Conservation (phyloP, 2,113 vertebrate species). For the Seriola quinqueradiata region DNA sequence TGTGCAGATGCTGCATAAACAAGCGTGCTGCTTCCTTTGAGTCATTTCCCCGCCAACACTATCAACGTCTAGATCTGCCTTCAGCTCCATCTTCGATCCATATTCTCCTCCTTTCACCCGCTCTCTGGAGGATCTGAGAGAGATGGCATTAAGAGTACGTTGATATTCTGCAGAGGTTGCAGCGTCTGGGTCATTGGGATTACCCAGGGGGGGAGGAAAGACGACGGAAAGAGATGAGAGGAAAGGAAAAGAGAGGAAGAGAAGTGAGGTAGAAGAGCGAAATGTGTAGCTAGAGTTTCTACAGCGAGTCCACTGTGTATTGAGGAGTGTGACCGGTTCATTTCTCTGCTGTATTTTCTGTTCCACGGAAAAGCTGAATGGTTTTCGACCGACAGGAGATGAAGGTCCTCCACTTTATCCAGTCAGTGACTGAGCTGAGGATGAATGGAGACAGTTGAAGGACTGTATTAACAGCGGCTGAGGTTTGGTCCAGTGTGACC, state of each 20-base stretch:
- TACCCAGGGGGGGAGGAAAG: constrained; percentile 12
- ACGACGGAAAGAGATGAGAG: constrained; percentile 14
- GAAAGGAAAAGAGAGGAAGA: constrained; percentile 1
- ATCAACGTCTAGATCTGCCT: constrained; percentile 55
- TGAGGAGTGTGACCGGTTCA: constrained; percentile 45
- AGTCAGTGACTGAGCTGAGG: constrained; percentile 16
- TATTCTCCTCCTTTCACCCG: constrained; percentile 15
- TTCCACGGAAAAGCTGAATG: constrained; percentile 26
- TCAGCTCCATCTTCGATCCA: constrained; percentile 31
- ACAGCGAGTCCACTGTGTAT: constrained; percentile 44
- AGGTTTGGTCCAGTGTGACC: constrained; percentile 12
- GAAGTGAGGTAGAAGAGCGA: background rate
- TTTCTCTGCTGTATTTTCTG: constrained; percentile 51
- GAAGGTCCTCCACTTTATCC: constrained; percentile 17
- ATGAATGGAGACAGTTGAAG: constrained; percentile 17
- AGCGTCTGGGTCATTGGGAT: constrained; percentile 48
- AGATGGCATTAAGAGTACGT: constrained; percentile 37
- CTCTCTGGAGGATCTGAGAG: constrained; percentile 49
- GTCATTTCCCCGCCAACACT: constrained; percentile 25
- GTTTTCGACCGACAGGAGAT: constrained; percentile 17
- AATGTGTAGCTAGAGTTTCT: constrained; percentile 37
- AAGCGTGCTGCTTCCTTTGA: background rate
- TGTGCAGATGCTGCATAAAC: background rate
- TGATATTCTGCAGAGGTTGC: constrained; percentile 67
- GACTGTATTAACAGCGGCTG: constrained; percentile 41